Conservation (phyloP, 2,797 vertebrate species). For the Gobio occitaniae region DNA sequence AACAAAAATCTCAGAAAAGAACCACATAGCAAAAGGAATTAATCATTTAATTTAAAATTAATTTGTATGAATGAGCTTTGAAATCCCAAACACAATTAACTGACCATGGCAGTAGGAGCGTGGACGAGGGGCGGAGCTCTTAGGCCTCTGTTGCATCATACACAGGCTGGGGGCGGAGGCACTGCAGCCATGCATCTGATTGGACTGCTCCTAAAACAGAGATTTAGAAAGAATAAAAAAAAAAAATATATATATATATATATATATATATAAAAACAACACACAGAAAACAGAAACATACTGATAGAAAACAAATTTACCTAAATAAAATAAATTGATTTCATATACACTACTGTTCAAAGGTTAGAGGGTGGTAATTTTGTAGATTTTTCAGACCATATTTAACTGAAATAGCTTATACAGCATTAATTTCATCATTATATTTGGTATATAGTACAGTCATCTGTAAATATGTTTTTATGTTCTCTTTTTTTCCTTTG, state of each 20-base stretch:
- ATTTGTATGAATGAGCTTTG: background rate
- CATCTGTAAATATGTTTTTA: too few relatives aligned
- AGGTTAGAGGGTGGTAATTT: background rate
- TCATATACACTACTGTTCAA: background rate
- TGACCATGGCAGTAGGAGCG: conserved; percentile 65
- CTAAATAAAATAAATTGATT: background rate
- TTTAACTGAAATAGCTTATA: background rate
- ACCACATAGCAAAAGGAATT: background rate
- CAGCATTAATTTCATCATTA: background rate
- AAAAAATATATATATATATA: too few relatives aligned
- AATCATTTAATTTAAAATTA: background rate
- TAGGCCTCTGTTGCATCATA: conserved; percentile 66
- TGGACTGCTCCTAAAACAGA: conserved; percentile 34
- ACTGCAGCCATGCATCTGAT: conserved; percentile 61
- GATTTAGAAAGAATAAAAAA: background rate
- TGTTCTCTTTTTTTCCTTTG: background rate
- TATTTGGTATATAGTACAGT: background rate
- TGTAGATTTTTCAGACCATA: background rate
- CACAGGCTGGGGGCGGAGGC: conserved; percentile 56
- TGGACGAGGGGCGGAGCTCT: conserved; percentile 52
- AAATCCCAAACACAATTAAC: conserved; percentile 29
- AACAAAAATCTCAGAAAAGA: background rate
- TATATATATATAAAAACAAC: too few relatives aligned
- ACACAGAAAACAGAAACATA: background rate
- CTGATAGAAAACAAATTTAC: background rate